These are phyloP conservation scores for Strigamia maritima DNA, from an alignment of 2,888 invertebrate species.

Conservation along the genomic window DNA sequence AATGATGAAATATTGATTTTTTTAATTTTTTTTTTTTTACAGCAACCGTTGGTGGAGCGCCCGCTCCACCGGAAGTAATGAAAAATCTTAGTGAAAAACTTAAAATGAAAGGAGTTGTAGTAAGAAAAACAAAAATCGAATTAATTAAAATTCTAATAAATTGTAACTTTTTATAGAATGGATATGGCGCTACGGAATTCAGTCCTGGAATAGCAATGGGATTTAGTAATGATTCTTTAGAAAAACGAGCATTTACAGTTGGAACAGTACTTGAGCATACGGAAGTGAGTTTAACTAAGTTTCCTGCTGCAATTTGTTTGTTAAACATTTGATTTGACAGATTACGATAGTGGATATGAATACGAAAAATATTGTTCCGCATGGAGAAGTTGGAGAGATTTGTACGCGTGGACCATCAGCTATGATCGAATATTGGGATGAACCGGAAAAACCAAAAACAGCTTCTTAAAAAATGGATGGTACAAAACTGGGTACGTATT, in stretches of 20 bases:
- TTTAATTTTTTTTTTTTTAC: background rate
- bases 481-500: constrained; percentile 37
- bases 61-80: background rate
- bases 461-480: constrained; percentile 12
- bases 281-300: background rate
- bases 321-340: background rate
- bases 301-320: background rate
- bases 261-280: background rate
- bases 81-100: background rate
- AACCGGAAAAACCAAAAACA: constrained; percentile 24
- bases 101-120: background rate
- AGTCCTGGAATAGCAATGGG: background rate
- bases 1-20: background rate
- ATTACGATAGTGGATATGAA: constrained; percentile 33
- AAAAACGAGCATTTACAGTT: background rate
- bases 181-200: background rate
- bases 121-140: background rate
- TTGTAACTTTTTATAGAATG: background rate
- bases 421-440: constrained; percentile 40
- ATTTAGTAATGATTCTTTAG: background rate
- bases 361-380: constrained; percentile 16
- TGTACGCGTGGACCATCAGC: constrained; percentile 30
- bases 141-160: background rate
- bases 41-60: background rate
- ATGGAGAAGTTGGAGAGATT: constrained; percentile 37